phyloP scores from a whole-genome alignment of 2,113 vertebrate species.

The Oncorhynchus nerka region DNA sequence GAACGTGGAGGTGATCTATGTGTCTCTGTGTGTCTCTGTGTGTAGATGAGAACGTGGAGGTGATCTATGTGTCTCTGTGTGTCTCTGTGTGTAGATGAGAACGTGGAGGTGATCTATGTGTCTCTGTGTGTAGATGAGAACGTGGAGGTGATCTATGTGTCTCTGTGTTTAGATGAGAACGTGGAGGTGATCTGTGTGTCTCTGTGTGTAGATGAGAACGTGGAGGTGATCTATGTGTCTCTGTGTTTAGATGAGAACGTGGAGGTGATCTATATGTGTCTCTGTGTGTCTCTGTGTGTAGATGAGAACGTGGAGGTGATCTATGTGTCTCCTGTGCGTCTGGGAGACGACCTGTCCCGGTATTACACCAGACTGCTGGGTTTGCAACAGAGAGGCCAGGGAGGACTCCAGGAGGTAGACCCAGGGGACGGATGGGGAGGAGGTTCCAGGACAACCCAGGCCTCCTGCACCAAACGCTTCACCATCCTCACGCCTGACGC shows the following conservation, averaged over 20 bases:
- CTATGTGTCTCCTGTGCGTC: slow-evolving; percentile 81
- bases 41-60: too few species aligned
- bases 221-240: neutral
- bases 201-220: neutral
- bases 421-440: slow-evolving; percentile 30
- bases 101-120: too few species aligned
- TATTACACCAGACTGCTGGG: slow-evolving; percentile 86
- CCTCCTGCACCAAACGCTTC: slow-evolving; percentile 78
- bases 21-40: too few species aligned
- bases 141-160: neutral
- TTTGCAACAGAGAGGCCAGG: slow-evolving; percentile 70
- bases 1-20: too few species aligned
- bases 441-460: slow-evolving; percentile 62
- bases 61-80: too few species aligned
- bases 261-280: too few species aligned
- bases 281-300: too few species aligned
- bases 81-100: too few species aligned
- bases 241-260: neutral
- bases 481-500: slow-evolving; percentile 89
- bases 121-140: too few species aligned
- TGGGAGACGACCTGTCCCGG: slow-evolving; percentile 79
- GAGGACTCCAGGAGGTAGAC: slow-evolving; percentile 32
- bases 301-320: slow-evolving; percentile 71
- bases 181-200: neutral
- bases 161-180: neutral